Conservation (phyloP, 2,113 vertebrate species). For the Oncorhynchus nerka region DNA sequence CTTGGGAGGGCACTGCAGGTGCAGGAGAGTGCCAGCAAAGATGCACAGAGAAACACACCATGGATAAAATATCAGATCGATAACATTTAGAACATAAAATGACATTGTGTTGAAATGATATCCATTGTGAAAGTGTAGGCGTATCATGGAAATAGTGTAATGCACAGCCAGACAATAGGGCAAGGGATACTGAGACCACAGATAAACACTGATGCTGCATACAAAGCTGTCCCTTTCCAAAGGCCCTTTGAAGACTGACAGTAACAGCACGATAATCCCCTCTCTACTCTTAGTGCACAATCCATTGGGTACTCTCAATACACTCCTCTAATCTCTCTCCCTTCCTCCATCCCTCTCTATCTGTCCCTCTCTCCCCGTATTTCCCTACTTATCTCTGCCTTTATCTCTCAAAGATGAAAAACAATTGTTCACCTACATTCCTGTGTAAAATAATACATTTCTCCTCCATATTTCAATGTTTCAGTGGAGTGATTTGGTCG, state of each 20-base stretch:
- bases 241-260: slow-evolving; percentile 28
- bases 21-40: neutral
- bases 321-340: slow-evolving; percentile 10
- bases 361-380: no score
- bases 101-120: no score
- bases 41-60: neutral
- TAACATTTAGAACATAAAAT: no score
- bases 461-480: neutral
- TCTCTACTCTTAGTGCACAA: slow-evolving; percentile 34
- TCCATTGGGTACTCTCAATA: slow-evolving; percentile 29
- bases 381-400: no score
- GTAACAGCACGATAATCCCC: slow-evolving; percentile 23
- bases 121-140: neutral
- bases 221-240: slow-evolving; percentile 14
- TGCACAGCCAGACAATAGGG: neutral
- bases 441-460: no score
- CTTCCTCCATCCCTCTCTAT: neutral
- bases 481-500: neutral
- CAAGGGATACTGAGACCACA: neutral
- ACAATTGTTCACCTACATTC: no score
- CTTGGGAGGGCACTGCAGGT: slow-evolving; percentile 6
- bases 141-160: neutral
- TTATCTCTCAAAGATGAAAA: no score
- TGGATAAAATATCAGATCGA: neutral
- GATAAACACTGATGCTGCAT: slow-evolving; percentile 17